Conservation (phyloP, 2,888 invertebrate species). For the Neocrepidodera transversa region DNA sequence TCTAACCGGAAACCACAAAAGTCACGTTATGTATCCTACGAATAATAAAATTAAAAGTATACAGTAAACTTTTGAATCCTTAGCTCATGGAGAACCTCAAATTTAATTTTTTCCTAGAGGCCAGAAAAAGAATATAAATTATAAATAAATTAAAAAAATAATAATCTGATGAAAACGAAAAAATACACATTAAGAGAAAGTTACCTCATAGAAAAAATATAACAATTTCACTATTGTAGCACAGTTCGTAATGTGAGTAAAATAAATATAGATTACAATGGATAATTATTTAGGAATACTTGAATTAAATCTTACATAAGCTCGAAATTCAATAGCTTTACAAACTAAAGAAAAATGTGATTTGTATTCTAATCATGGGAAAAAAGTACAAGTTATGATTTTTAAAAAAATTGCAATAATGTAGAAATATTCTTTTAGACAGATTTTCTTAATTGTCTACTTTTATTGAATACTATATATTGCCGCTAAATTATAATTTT, state of each 20-base stretch:
- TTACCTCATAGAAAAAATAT: neutral
- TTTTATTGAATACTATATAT: neutral
- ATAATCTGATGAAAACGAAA: too few relatives aligned
- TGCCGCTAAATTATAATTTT: neutral
- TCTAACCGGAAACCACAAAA: too few relatives aligned
- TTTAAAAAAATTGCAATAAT: neutral
- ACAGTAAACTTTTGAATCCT: too few relatives aligned
- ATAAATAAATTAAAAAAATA: too few relatives aligned
- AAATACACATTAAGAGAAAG: neutral
- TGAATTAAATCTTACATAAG: neutral
- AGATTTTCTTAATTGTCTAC: neutral
- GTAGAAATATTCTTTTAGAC: neutral
- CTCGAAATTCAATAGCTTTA: neutral
- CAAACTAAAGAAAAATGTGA: neutral
- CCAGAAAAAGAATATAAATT: too few relatives aligned
- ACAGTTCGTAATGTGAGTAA: neutral
- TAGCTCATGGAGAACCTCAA: too few relatives aligned
- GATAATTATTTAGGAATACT: neutral
- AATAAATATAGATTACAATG: neutral
- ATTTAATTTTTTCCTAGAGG: too few relatives aligned
- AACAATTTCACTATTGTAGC: neutral
- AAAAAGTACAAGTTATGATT: neutral
- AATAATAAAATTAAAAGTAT: too few relatives aligned
- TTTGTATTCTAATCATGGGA: conserved; percentile 1
- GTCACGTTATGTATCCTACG: too few relatives aligned